phyloP scores from a whole-genome alignment of 2,797 vertebrate genomes.

The Mus spretus region DNA sequence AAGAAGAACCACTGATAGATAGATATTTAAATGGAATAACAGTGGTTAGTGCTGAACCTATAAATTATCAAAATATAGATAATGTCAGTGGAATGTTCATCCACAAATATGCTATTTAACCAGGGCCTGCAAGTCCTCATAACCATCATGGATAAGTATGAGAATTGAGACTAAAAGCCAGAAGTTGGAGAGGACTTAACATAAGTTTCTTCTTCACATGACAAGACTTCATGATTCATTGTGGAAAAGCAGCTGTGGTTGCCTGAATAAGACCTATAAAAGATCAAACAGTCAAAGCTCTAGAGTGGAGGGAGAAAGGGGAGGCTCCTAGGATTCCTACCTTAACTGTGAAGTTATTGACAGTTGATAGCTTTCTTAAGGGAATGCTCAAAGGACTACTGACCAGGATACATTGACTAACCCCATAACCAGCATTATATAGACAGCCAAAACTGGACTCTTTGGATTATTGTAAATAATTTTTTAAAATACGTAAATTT shows the following conservation, averaged over 20 bases:
- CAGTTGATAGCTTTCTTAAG: background rate
- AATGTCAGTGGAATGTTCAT: too few relatives aligned
- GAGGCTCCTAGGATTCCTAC: background rate
- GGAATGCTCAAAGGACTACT: background rate
- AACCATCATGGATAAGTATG: background rate
- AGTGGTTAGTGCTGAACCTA: background rate
- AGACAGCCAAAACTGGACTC: background rate
- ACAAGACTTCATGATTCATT: background rate
- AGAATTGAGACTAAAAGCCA: background rate
- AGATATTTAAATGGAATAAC: background rate
- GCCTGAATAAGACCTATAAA: background rate
- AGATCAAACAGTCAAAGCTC: background rate
- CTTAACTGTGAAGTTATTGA: background rate
- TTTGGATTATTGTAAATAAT: background rate
- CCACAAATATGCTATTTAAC: background rate
- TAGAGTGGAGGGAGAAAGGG: background rate
- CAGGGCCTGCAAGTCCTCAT: fast-evolving
- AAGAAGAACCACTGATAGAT: background rate
- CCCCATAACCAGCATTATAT: background rate
- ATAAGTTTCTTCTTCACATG: background rate
- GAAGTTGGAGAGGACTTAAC: background rate
- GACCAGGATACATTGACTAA: too few relatives aligned
- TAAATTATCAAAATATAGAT: background rate
- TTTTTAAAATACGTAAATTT: background rate
- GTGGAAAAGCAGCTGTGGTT: too few relatives aligned